Evolutionary conservation across 2,888 invertebrate genomes (phyloP), one percentile per base, ranked within the genome.

Genomic region (Dascillus cervinus): DNA sequence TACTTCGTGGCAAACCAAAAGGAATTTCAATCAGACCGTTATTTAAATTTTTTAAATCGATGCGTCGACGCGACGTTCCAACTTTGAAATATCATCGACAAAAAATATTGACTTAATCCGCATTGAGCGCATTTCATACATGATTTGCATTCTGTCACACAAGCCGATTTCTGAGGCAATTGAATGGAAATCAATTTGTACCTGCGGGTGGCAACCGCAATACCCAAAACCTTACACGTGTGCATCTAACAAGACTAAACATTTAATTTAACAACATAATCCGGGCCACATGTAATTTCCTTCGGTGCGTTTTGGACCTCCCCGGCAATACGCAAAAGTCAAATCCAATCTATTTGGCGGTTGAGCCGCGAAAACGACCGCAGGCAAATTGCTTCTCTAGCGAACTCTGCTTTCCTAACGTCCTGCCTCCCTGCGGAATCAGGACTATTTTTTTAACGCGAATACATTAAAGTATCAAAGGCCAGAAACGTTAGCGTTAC

Each of bases 201-300:
- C 24, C 30, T n/a, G 22, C 39, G 32, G 29, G 34, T 37, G 35
- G 22, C 43, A 35, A 35, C 31, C 31, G 14, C 28, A 23, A 20
- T 13, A 10, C 15, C 13, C 26, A 20, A 29, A 29, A 25, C 21
- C 27, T 23, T 14, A 27, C 29, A 26, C 29, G 27, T 33, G 32
- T 33, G 37, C 34, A 29, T 33, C 29, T 35, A 40, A 40, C 37
- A 35, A 38, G 33, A 39, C 44, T 32, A 42, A 46, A 40, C 42
- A 46, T 46, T 46, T 44, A 42, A 44, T 44, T 44, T 46, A 46
- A 45, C 42, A 36, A 39, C 37, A 46, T 46, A 46, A 46, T 46
- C 40, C 44, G 32, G 34, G 34, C 36, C 45, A 36, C 44, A 46
- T 42, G 40, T 44, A 46, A 49, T 46, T 46, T 46, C 40, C 43